phyloP scores from a whole-genome alignment of 2,888 invertebrate genomes.

The Aphodius granarius region DNA sequence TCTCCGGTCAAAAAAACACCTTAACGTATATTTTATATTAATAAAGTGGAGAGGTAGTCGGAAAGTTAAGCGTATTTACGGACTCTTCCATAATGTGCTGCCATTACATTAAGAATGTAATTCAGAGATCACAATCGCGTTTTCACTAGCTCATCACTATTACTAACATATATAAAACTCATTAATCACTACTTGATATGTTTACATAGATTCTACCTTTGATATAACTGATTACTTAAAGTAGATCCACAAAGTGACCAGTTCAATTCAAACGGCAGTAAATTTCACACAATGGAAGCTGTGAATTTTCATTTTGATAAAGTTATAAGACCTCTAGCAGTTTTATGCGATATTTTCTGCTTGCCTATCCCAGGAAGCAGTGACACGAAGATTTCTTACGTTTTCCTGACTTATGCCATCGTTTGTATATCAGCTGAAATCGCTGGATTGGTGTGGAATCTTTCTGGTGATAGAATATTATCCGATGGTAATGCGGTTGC shows the following conservation, averaged over 20 bases:
- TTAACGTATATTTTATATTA: too few relatives aligned
- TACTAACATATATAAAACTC: not conserved
- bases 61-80: too few relatives aligned
- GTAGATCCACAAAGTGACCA: not conserved
- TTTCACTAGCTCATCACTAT: not conserved
- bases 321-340: slow-evolving; percentile 11
- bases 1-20: too few relatives aligned
- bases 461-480: not conserved
- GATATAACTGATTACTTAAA: not conserved
- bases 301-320: slow-evolving; percentile 5
- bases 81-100: not conserved
- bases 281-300: not conserved
- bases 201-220: not conserved
- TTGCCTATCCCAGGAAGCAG: not conserved
- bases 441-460: not conserved
- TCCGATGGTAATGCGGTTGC: not conserved
- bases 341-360: slow-evolving; percentile 19
- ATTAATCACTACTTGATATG: not conserved
- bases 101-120: too few relatives aligned
- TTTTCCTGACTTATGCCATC: slow-evolving; percentile 5
- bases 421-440: not conserved
- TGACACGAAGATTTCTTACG: not conserved
- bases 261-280: not conserved
- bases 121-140: not conserved
- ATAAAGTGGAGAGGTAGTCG: too few relatives aligned